Conservation (phyloP, 2,888 invertebrate genomes). For the Dione juno region DNA sequence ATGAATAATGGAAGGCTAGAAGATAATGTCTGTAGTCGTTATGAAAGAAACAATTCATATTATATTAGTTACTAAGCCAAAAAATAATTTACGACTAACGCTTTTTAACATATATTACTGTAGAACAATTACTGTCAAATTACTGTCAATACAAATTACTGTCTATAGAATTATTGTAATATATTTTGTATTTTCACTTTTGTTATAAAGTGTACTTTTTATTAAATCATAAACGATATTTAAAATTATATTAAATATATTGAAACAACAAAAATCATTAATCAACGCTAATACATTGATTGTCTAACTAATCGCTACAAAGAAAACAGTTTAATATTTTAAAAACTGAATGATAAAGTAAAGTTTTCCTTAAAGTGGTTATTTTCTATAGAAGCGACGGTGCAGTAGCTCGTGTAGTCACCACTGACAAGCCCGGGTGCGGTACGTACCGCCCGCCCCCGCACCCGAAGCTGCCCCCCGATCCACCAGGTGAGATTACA, state of each 20-base stretch:
- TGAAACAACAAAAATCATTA: too few relatives aligned
- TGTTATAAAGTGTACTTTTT: too few relatives aligned
- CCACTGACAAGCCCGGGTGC: constrained; percentile 70
- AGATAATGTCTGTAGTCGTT: not conserved
- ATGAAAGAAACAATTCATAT: not conserved
- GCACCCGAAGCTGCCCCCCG: constrained; percentile 75
- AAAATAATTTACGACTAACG: not conserved
- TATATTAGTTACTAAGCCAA: not conserved
- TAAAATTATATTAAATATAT: too few relatives aligned
- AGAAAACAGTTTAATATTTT: constrained; percentile 4
- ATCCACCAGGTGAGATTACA: constrained; percentile 68
- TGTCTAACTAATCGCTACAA: not conserved
- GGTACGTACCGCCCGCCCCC: constrained; percentile 76
- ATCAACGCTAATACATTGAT: too few relatives aligned
- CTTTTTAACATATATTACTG: too few relatives aligned
- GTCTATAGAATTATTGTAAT: too few relatives aligned
- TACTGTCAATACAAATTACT: not conserved
- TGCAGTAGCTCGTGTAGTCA: constrained; percentile 66
- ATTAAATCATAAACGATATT: too few relatives aligned
- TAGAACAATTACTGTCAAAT: too few relatives aligned
- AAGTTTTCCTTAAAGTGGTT: constrained; percentile 12
- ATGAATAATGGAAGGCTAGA: not conserved
- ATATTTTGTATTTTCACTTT: too few relatives aligned
- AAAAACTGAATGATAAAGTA: not conserved
- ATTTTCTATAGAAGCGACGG: constrained; percentile 61